Evolutionary conservation across 2,888 invertebrate genomes (phyloP), one percentile per base, ranked within the genome.

Genomic region (Eulithis testata): DNA sequence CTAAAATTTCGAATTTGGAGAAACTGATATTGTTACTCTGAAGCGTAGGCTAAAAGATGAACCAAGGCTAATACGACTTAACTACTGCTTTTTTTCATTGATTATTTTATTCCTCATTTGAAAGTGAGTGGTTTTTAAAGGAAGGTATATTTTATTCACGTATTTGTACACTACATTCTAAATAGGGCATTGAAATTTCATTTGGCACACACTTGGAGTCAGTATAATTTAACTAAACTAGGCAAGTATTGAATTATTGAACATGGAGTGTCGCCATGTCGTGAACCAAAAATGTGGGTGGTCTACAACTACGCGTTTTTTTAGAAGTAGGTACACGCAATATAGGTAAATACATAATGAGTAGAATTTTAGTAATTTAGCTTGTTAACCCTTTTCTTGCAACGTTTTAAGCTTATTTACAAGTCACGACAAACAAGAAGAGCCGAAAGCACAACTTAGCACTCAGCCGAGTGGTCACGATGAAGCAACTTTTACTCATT

Each of bases 31-130:
- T 9, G 50, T 14, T 58, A 65, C 53, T 61, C 61, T 58, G 57
- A 54, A 53, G 8, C 52, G 53, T 40, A 60, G 47, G 60, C 63
- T 61, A 57, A 60, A 67, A 74, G 74, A 76, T 73, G 67, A 73
- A 72, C 69, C 69, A 59, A 59, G 59, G 53, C 57, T 65, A 61
- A 54, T 65, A 73, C 71, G 73, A 72, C 69, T 71, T 73, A 80
- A 81, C 80, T 82, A 80, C 77, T 76, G 76, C 72, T 71, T 75
- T 75, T 75, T 77, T 77, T 61, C 49, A 51, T 47, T 44, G 57
- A 43, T 61, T 57, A 52, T 65, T 61, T 54, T 44, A 21, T 44
- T 49, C 50, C 36, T 54, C 43, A 61, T 49, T 65, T 53, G 43
- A 44, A 21, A 58, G 12, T 65, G 21, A 9, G 60, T 57, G 61